Base-by-base conservation (phyloP, 2,797 vertebrate species). In the Tarsius wallacei region DNA sequence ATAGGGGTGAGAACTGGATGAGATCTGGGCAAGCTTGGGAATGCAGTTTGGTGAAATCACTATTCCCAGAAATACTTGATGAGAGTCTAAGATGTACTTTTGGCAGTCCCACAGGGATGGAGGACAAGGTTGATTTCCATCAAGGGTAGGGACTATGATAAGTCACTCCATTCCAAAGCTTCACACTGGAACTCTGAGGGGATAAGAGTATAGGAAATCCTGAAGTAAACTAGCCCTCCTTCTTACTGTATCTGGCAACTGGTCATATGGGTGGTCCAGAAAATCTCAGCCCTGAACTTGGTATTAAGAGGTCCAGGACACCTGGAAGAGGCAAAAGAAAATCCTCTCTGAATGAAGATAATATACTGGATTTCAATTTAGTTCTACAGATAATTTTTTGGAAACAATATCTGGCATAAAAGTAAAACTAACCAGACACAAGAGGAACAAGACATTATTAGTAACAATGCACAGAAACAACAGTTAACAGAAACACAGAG, bases 41-140 rank as follows among this genome's bases (percentile, higher is more conserved):
- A 68, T 57, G n/a, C 10, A 74, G 9, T 14, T 12, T 53, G 59
- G 8, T 78, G 16, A 93, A 2, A 2, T 87, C 71, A 42, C 57
- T 76, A 76, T 78, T 59, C 61, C 74, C 51, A 85, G 88, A 87
- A 95, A 92, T 13, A 83, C 55, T 64, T 73, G 33, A 13, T 87
- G n/a, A 28, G 17, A 68, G 47, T 82, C 77, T 90, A 51, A 93
- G 47, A n/a, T 73, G 26, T 42, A 19, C 49, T 36, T 63, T 11
- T n/a, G 33, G 13, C 24, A 26, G 14, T 71, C 42, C 57, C 57
- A 64, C 16, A 77, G 55, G 64, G 11, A 64, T 19, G 17, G 85
- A 47, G 26, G 26, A 53, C 70, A 83, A 66, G 53, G 16, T 33
- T 31, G 49, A n/a, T 57, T 42, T 36, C 47, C 21, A 26, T 5